A percentile compares a stretch with the other conserved stretches of the same genome.
phyloP scores from a whole-genome alignment of 1,140 invertebrate species.

The Chionoecetes opilio region DNA sequence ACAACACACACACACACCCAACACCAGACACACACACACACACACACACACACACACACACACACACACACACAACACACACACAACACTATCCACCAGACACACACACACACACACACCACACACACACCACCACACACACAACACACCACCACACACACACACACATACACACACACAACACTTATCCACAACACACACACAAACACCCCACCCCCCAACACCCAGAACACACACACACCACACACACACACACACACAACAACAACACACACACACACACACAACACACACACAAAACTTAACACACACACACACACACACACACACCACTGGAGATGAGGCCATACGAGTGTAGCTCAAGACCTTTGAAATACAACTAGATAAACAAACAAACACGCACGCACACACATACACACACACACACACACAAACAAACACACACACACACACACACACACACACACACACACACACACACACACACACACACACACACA shows the following conservation, averaged over 20 bases:
- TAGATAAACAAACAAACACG: background rate
- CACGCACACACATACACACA: constrained; percentile 30
- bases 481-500: constrained; percentile 25
- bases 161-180: constrained; percentile 51
- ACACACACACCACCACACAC: background rate
- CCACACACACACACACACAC: constrained; percentile 52
- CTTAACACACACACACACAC: constrained; percentile 32
- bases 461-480: background rate
- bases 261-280: background rate
- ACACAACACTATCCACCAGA: background rate
- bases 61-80: background rate
- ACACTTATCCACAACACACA: background rate
- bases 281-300: constrained; percentile 12
- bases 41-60: constrained; percentile 47
- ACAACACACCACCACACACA: background rate
- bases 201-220: background rate
- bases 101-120: constrained; percentile 38
- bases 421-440: background rate
- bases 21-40: too few species aligned
- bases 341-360: too few species aligned
- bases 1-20: too few species aligned
- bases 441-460: background rate
- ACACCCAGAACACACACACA: background rate
- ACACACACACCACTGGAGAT: constrained; percentile 53
- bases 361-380: too few species aligned